Evolutionary conservation across 2,888 invertebrate genomes (phyloP).

Genomic region (Trachelus stipa): DNA sequence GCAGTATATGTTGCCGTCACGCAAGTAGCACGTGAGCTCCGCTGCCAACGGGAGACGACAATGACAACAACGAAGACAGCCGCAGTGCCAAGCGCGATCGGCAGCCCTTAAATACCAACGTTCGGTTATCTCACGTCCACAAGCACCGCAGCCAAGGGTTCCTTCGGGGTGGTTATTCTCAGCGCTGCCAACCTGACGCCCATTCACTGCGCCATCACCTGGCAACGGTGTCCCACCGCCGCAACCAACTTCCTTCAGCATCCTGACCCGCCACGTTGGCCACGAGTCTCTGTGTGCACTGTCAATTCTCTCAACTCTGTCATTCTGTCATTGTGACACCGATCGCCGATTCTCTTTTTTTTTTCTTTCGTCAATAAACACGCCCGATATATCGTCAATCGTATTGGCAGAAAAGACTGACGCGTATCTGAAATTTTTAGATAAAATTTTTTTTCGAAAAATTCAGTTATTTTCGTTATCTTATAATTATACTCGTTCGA

Average conservation of each 20-base stretch:
- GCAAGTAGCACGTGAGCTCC: conserved; percentile 88
- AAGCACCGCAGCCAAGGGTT: conserved; percentile 70
- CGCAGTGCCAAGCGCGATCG: conserved; percentile 90
- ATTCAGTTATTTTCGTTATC: neutral
- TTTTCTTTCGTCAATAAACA: neutral
- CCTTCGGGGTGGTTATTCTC: conserved; percentile 49
- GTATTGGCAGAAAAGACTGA: neutral
- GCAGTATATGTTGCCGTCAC: conserved; percentile 92
- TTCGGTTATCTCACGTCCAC: conserved; percentile 73
- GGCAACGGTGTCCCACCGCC: conserved; percentile 68
- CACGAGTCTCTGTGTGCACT: conserved; percentile 5
- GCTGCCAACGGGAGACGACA: conserved; percentile 87
- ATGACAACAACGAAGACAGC: conserved; percentile 86
- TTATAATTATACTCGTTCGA: neutral
- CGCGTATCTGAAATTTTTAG: neutral
- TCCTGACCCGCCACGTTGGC: conserved; percentile 50
- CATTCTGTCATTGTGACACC: neutral
- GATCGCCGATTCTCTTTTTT: neutral
- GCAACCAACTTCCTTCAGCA: conserved; percentile 76
- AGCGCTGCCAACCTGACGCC: conserved; percentile 59
- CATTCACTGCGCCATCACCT: conserved; percentile 66
- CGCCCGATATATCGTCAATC: neutral
- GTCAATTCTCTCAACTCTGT: neutral
- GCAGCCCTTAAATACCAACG: conserved; percentile 84
- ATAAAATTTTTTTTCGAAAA: neutral